Evolutionary conservation across 37 sponge, comb jelly and placozoan genomes (phyloP).

Genomic region (Aphrocallistes beatrix): DNA sequence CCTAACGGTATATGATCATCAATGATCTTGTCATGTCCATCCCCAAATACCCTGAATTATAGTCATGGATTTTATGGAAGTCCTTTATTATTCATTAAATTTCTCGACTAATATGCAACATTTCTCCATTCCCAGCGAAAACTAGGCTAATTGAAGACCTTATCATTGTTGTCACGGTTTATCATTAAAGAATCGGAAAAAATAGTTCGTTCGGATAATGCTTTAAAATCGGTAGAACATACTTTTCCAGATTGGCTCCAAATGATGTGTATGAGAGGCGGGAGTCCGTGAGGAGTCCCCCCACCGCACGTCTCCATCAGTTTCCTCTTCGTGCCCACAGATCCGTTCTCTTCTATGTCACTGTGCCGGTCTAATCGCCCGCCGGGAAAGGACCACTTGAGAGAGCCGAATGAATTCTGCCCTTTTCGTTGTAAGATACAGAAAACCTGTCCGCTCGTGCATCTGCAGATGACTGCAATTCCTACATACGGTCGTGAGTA

Average conservation of each 20-base stretch:
- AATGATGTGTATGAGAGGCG: constrained; percentile 67
- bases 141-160: too few relatives aligned
- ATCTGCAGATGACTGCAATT: constrained; percentile 45
- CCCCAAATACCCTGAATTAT: too few relatives aligned
- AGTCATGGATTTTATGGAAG: too few relatives aligned
- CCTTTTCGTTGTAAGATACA: constrained; percentile 4
- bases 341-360: constrained; percentile 53
- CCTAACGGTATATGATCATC: too few relatives aligned
- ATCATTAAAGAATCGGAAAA: not conserved
- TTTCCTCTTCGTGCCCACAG: constrained; percentile 37
- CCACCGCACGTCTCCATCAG: constrained; percentile 64
- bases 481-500: constrained; percentile 40
- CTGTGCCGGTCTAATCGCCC: constrained; percentile 49
- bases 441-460: constrained; percentile 21
- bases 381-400: constrained; percentile 79
- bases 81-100: too few relatives aligned
- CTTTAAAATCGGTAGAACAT: too few relatives aligned
- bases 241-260: constrained; percentile 2
- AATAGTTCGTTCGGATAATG: too few relatives aligned
- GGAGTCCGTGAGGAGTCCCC: constrained; percentile 52
- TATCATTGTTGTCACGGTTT: too few relatives aligned
- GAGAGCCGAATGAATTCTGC: constrained; percentile 28
- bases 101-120: too few relatives aligned
- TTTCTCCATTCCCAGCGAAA: too few relatives aligned
- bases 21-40: too few relatives aligned